Conservation (phyloP, 2,797 vertebrate species). For the Leptoclinus maculatus region DNA sequence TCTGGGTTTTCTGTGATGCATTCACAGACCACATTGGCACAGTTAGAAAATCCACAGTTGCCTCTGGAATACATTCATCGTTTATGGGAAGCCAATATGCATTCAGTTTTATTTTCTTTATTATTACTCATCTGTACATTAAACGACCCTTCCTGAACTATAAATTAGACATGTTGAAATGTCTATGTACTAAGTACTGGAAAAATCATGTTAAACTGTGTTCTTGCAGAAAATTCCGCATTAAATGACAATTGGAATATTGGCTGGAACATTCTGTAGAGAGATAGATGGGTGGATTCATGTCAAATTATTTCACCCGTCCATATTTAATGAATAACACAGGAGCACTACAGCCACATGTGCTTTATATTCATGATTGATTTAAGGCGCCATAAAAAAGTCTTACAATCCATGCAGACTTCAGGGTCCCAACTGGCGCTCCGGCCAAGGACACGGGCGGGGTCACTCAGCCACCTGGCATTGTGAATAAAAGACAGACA, state of each 20-base stretch:
- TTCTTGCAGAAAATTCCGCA: constrained; percentile 1
- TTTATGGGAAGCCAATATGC: constrained; percentile 42
- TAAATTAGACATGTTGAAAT: constrained; percentile 9
- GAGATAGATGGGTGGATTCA: constrained; percentile 34
- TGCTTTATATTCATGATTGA: constrained; percentile 64
- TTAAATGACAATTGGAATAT: constrained; percentile 49
- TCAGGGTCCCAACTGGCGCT: constrained; percentile 38
- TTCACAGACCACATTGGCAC: constrained; percentile 43
- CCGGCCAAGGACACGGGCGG: constrained; percentile 60
- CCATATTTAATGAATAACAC: constrained; percentile 52
- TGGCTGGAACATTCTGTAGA: not conserved
- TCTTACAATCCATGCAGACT: constrained; percentile 48
- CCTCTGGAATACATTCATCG: constrained; percentile 30
- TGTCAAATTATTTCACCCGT: constrained; percentile 35
- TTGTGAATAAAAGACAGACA: constrained; percentile 51
- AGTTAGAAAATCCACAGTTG: constrained; percentile 41
- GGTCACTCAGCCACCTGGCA: constrained; percentile 65
- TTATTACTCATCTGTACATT: constrained; percentile 23
- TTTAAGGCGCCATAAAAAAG: constrained; percentile 66
- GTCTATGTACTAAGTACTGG: not conserved
- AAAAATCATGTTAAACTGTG: not conserved
- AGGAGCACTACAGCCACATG: constrained; percentile 45
- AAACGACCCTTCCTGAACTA: not conserved
- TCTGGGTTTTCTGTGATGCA: constrained; percentile 38
- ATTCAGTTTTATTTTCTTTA: constrained; percentile 20